Evolutionary conservation across 2,888 invertebrate species (phyloP).

Genomic region (Lasioglossum villosulum): DNA sequence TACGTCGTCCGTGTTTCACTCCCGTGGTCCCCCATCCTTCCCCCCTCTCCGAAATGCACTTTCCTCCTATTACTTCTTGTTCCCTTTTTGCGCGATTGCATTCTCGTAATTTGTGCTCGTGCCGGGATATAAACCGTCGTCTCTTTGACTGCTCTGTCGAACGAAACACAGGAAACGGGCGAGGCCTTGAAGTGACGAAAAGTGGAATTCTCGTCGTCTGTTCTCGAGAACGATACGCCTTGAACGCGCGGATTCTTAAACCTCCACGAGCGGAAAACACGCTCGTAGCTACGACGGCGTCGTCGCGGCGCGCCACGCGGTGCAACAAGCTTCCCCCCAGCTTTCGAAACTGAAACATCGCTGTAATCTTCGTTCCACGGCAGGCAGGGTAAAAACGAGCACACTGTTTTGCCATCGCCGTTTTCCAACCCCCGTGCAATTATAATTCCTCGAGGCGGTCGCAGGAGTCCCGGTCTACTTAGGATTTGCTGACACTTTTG

Average conservation of each 20-base stretch:
- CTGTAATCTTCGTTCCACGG: conserved; percentile 21
- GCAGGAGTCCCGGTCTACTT: conserved; percentile 13
- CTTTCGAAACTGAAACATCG: conserved; percentile 9
- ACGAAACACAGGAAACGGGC: conserved; percentile 17
- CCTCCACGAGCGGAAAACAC: conserved; percentile 19
- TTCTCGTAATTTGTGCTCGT: conserved; percentile 53
- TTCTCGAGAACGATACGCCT: conserved; percentile 4
- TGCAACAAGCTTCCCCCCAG: background rate
- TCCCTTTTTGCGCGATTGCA: conserved; percentile 39
- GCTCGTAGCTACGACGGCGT: background rate
- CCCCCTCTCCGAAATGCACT: conserved; percentile 42
- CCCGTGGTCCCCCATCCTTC: background rate
- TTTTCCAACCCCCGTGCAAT: conserved; percentile 10
- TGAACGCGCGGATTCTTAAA: conserved; percentile 27
- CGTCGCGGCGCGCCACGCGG: background rate
- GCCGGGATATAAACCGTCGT: conserved; percentile 41
- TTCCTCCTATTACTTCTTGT: conserved; percentile 41
- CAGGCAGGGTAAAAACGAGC: conserved; percentile 25
- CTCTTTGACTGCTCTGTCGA: conserved; percentile 45
- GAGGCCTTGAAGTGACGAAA: conserved; percentile 35
- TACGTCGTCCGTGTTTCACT: conserved; percentile 23
- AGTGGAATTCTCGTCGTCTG: conserved; percentile 28
- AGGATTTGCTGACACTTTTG: conserved; percentile 15
- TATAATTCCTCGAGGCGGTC: conserved; percentile 14
- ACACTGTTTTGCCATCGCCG: background rate